Percentiles rank a stretch among this genome's conserved stretches.
These are phyloP conservation scores for Rostrhamus sociabilis DNA, from an alignment of 2,797 vertebrate species.

Conservation along the genomic window DNA sequence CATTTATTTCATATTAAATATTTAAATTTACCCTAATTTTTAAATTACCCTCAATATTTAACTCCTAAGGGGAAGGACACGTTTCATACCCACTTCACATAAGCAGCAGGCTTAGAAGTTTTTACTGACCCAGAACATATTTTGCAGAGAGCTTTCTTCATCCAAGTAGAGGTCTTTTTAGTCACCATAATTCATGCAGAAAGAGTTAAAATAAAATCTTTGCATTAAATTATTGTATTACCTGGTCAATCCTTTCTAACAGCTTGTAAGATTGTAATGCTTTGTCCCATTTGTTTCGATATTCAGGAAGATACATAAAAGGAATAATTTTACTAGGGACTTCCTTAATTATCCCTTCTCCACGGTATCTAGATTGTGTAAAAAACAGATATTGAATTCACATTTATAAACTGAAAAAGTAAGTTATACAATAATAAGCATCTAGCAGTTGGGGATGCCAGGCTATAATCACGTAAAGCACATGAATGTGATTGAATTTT, in stretches of 20 bases:
- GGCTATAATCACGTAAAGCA: neutral
- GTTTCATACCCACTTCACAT: neutral
- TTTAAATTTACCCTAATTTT: neutral
- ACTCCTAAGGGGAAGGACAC: neutral
- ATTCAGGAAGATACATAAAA: conserved; percentile 69
- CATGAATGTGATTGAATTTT: fast-evolving
- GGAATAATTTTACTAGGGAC: conserved; percentile 61
- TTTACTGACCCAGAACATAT: neutral
- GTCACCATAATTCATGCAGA: neutral
- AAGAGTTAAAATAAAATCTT: neutral
- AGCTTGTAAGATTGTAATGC: conserved; percentile 54
- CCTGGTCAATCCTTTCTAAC: conserved; percentile 68
- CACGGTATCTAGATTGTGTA: conserved; percentile 57
- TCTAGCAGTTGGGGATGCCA: neutral
- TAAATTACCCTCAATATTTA: neutral
- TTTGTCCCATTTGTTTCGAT: conserved; percentile 72
- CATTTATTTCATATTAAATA: neutral
- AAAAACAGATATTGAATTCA: neutral
- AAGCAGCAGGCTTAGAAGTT: neutral
- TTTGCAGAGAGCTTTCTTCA: neutral
- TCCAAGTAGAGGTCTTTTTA: neutral
- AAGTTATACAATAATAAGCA: neutral
- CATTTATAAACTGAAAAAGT: neutral
- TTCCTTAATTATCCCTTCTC: conserved; percentile 71
- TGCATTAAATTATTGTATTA: conserved; percentile 13